Conservation (phyloP, 1,140 invertebrate genomes). For the Dinoponera quadriceps region DNA sequence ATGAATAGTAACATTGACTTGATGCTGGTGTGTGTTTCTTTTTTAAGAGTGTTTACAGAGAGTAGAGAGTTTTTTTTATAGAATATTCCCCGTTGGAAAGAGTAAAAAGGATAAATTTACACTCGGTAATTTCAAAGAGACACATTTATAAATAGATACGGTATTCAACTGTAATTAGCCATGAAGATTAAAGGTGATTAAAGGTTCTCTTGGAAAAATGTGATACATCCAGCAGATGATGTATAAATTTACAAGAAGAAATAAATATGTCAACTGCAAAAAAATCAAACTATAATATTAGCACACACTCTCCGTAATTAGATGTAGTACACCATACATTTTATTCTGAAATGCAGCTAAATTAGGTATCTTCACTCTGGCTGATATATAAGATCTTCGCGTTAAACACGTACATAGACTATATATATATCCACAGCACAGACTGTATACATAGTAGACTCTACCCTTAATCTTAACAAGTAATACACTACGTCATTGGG, state of each 20-base stretch:
- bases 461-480: slow-evolving; percentile 7
- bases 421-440: neutral
- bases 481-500: slow-evolving; percentile 5
- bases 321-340: neutral
- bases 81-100: neutral
- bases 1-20: slow-evolving; percentile 22
- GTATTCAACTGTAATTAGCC: neutral
- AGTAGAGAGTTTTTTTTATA: neutral
- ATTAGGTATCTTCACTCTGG: neutral
- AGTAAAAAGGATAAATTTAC: neutral
- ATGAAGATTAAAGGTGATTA: neutral
- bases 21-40: neutral
- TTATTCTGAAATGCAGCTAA: neutral
- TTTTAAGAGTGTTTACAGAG: neutral
- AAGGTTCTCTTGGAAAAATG: neutral
- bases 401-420: neutral
- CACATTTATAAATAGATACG: neutral
- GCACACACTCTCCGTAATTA: neutral
- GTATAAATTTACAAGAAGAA: neutral
- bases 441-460: neutral
- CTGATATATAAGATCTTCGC: neutral
- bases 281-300: neutral
- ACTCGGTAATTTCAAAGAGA: slow-evolving; percentile 17
- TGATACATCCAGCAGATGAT: neutral
- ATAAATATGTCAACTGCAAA: neutral